These are phyloP conservation scores for Suillia variegata DNA, from an alignment of 2,888 invertebrate genomes.

Conservation along the genomic window DNA sequence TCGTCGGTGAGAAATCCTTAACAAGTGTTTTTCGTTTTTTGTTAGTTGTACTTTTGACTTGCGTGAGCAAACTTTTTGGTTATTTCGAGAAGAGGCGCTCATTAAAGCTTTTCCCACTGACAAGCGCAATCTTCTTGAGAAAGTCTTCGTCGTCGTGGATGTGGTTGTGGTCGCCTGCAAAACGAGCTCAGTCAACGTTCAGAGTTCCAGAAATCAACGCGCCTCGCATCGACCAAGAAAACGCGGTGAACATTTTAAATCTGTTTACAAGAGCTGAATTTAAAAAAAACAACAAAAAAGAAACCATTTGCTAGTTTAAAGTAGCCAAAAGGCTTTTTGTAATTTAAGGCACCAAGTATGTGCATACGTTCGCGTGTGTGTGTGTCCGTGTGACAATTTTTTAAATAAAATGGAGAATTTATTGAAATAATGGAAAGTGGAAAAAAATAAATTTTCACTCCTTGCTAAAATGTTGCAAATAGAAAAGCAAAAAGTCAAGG, in stretches of 20 bases:
- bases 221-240: slow-evolving; percentile 16
- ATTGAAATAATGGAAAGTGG: background rate
- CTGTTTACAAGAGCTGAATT: slow-evolving; percentile 10
- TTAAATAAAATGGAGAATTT: background rate
- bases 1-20: slow-evolving; percentile 35
- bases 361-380: background rate
- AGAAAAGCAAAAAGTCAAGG: too few species aligned
- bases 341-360: background rate
- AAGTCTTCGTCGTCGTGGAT: slow-evolving; percentile 16
- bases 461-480: too few species aligned
- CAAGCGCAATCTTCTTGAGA: slow-evolving; percentile 21
- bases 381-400: background rate
- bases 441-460: background rate
- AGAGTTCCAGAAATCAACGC: slow-evolving; percentile 34
- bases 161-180: too few species aligned
- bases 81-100: slow-evolving; percentile 23
- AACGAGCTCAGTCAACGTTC: slow-evolving; percentile 32
- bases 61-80: background rate
- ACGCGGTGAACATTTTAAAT: background rate
- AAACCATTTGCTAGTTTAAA: background rate
- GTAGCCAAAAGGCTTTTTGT: slow-evolving; percentile 6
- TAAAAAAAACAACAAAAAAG: background rate
- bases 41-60: too few species aligned
- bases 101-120: slow-evolving; percentile 17
- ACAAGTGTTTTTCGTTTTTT: slow-evolving; percentile 41